phyloP scores from a whole-genome alignment of 1,140 invertebrate genomes.

The Pteromalus puparum region DNA sequence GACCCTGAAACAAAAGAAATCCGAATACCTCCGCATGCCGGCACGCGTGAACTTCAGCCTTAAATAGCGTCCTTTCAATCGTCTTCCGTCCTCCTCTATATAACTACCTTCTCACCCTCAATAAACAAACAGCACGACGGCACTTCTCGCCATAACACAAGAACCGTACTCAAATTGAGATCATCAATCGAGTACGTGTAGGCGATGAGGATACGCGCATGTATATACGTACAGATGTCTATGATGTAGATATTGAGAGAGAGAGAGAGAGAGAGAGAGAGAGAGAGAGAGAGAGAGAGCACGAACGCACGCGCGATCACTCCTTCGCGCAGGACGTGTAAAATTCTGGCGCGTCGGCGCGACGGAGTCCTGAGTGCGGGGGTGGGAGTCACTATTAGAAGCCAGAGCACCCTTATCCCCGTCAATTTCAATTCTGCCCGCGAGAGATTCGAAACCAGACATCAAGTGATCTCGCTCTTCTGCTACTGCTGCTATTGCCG shows the following conservation, averaged over 20 bases:
- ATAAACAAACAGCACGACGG: too few species aligned
- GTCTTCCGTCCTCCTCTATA: too few species aligned
- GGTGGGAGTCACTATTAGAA: constrained; percentile 22
- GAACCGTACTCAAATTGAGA: too few species aligned
- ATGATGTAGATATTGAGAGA: too few species aligned
- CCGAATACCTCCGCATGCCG: too few species aligned
- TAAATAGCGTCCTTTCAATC: too few species aligned
- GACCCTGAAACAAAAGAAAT: too few species aligned
- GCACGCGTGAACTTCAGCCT: too few species aligned
- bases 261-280: not conserved
- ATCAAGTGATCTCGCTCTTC: not conserved
- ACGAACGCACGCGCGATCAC: not conserved
- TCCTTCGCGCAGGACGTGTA: not conserved
- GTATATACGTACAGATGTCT: not conserved
- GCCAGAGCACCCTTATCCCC: constrained; percentile 10
- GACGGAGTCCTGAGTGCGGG: not conserved
- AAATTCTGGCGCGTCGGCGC: constrained; percentile 2
- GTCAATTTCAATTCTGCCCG: constrained; percentile 34
- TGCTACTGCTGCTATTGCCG: not conserved
- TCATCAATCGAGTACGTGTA: too few species aligned
- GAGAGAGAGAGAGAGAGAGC: not conserved
- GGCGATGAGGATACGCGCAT: too few species aligned
- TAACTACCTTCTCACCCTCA: too few species aligned
- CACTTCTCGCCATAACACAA: too few species aligned
- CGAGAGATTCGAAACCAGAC: constrained; percentile 30